These are phyloP conservation scores for Hapalemur alaotrensis DNA, from an alignment of 2,797 vertebrate genomes.

Conservation along the genomic window DNA sequence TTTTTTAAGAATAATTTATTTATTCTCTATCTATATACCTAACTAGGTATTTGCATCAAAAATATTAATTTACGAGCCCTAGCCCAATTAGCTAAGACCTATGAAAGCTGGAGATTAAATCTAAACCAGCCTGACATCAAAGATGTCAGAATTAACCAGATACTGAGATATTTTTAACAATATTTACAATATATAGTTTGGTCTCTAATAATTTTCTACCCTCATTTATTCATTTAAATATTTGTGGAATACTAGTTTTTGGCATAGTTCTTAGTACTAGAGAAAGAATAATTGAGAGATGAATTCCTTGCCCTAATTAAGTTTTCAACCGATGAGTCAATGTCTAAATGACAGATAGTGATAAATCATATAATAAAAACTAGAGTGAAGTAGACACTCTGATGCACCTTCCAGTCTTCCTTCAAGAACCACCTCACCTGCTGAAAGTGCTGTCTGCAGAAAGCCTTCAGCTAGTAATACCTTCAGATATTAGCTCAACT, in stretches of 20 bases:
- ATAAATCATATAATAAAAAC: neutral
- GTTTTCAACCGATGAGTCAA: neutral
- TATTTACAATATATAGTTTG: neutral
- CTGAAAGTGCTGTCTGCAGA: neutral
- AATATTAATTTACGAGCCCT: neutral
- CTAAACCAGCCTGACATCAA: neutral
- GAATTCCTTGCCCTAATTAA: neutral
- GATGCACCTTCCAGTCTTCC: rapidly evolving
- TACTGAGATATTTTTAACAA: neutral
- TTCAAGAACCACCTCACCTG: neutral
- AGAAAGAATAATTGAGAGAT: neutral
- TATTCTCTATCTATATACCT: neutral
- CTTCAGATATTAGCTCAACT: neutral
- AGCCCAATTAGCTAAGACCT: neutral
- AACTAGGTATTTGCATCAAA: neutral
- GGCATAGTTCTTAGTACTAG: neutral
- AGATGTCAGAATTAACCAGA: neutral
- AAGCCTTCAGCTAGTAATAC: neutral
- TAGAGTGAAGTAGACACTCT: neutral
- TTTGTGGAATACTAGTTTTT: neutral
- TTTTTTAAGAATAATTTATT: neutral
- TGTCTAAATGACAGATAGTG: neutral
- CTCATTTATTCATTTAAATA: neutral
- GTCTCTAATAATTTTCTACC: neutral
- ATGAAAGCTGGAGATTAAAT: neutral